Evolutionary conservation across 1,140 invertebrate genomes (phyloP).

Genomic region (Dufourea novaeangliae): DNA sequence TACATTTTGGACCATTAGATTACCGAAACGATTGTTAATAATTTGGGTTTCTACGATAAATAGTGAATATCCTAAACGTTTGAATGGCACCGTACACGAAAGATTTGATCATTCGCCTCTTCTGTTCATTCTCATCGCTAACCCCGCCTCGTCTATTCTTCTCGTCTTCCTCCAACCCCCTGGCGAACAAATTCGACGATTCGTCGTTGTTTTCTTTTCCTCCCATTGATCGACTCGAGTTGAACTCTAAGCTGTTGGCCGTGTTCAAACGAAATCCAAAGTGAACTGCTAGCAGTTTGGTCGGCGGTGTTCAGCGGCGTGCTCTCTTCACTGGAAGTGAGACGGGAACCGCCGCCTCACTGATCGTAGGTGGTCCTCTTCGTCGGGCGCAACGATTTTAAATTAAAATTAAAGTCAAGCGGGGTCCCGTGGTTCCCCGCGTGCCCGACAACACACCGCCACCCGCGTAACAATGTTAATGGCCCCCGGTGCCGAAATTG

Average conservation of each 20-base stretch:
- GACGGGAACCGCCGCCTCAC: constrained; percentile 65
- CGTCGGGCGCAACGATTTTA: constrained; percentile 76
- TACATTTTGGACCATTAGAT: no score
- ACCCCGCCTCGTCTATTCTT: background rate
- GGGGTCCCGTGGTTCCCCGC: constrained; percentile 71
- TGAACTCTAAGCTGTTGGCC: constrained; percentile 56
- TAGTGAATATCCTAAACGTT: no score
- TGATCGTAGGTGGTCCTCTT: constrained; percentile 78
- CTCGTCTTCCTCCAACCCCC: background rate
- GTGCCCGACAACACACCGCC: constrained; percentile 71
- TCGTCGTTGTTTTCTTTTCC: constrained; percentile 25
- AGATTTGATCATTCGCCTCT: background rate
- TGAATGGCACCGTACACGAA: no score
- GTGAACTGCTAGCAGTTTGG: constrained; percentile 54
- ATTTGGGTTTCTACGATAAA: no score
- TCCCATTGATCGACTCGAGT: constrained; percentile 54
- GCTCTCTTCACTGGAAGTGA: constrained; percentile 60
- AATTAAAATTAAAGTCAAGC: constrained; percentile 80
- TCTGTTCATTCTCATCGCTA: constrained; percentile 4
- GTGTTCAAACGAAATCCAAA: constrained; percentile 51
- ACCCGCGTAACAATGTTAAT: constrained; percentile 78
- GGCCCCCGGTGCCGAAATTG: constrained; percentile 71
- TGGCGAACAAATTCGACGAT: background rate
- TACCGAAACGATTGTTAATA: no score
- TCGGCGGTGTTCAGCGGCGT: constrained; percentile 46